Evolutionary conservation across 2,888 invertebrate genomes (phyloP).

Genomic region (Chymomyza fuscimana): DNA sequence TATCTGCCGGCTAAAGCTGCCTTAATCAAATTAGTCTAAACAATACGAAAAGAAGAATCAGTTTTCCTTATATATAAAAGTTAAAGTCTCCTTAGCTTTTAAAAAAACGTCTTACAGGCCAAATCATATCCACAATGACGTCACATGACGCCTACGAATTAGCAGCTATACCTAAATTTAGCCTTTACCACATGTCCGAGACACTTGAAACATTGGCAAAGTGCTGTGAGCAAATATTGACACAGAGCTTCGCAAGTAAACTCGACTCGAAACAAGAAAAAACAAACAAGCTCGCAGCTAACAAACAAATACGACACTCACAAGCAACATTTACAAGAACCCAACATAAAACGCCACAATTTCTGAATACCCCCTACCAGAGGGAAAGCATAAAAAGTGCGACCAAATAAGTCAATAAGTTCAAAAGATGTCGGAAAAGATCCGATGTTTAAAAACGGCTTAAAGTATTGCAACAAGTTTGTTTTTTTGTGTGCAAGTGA

Average conservation of each 20-base stretch:
- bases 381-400: constrained; percentile 62
- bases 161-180: neutral
- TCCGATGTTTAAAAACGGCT: constrained; percentile 56
- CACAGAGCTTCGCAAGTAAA: constrained; percentile 74
- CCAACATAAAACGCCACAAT: neutral
- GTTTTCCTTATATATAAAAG: too few species aligned
- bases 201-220: constrained; percentile 61
- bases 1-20: too few species aligned
- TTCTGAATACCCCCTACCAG: constrained; percentile 1
- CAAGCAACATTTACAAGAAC: constrained; percentile 47
- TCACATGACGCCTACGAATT: neutral
- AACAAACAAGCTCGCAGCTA: constrained; percentile 18
- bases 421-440: constrained; percentile 35
- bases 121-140: neutral
- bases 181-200: neutral
- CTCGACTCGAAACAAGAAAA: constrained; percentile 72
- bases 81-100: too few species aligned
- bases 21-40: too few species aligned
- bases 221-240: constrained; percentile 72
- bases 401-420: constrained; percentile 35
- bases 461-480: constrained; percentile 41
- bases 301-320: constrained; percentile 38
- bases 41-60: too few species aligned
- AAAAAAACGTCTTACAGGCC: too few species aligned
- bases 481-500: constrained; percentile 51